Base-by-base conservation (phyloP, 2,113 vertebrate genomes). In the Rhagologus leucostigma region DNA sequence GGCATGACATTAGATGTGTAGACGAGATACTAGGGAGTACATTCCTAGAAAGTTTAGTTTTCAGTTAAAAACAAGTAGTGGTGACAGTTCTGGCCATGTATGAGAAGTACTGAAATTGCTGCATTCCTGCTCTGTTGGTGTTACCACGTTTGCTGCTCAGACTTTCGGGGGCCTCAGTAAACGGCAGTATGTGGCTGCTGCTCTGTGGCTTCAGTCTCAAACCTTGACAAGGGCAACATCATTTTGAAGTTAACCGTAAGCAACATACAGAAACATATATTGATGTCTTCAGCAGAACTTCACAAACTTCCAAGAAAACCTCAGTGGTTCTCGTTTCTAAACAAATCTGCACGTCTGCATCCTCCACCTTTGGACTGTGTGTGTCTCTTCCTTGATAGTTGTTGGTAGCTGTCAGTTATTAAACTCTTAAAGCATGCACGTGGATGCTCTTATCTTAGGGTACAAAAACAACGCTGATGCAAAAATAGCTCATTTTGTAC, bases 31-130 rank as follows among this genome's bases (percentile, higher is more conserved):
- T 63, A 77, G 35, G 70, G 85, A 95, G 56, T 59, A 67, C 60
- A 67, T 89, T 90, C 79, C 68, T 95, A 77, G 59, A 83, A 64
- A 90, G 82, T 68, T 94, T 46, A 16, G n/a, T 71, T 88, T 87
- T 74, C 85, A 56, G 7, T 81, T 95, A 92, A 65, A 74, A 89
- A 63, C 39, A 70, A 84, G 23, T 39, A 70, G 23, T 7, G 12
- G 21, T 80, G 50, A 32, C 26, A 32, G 32, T 70, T 87, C 69
- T 90, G 69, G 42, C 50, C 63, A 10, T 7, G 6, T 14, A 6
- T 20, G 37, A 53, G 84, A 63, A 70, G 32, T 27, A 16, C 7
- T 39, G 75, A 16, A 1, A 23, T 15, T 73, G 46, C 46, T 88
- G 67, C 53, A 50, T 76, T 92, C 57, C 41, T 85, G 49, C 70